A percentile compares a stretch with the other conserved stretches of the same genome.
phyloP scores from a whole-genome alignment of 2,888 invertebrate genomes.

The Clunio marinus region DNA sequence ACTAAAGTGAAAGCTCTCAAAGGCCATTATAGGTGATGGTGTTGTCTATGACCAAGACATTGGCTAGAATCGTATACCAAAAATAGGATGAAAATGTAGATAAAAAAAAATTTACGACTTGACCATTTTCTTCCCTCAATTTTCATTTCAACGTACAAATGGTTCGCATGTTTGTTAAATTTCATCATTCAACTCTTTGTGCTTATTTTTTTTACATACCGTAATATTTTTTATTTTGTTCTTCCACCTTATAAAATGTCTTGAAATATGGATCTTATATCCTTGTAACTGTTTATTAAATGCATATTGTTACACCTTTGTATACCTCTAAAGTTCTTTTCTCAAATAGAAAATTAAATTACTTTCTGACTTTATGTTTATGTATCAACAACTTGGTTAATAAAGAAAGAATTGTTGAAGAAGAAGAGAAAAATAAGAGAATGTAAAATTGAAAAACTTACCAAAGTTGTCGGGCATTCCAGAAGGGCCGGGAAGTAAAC shows the following conservation, averaged over 20 bases:
- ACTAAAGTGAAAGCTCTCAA: too few relatives aligned
- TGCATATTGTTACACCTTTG: conserved; percentile 30
- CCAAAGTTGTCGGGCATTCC: conserved; percentile 71
- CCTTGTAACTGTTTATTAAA: too few relatives aligned
- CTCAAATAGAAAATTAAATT: conserved; percentile 20
- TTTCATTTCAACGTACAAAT: conserved; percentile 12
- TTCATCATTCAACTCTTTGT: conserved; percentile 9
- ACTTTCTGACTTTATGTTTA: conserved; percentile 21
- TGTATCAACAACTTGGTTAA: too few relatives aligned
- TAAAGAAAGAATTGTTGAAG: conserved; percentile 42
- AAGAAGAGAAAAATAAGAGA: background rate
- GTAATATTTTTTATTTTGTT: too few relatives aligned
- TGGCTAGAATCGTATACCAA: background rate
- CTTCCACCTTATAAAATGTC: conserved; percentile 27
- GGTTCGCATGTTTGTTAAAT: conserved; percentile 36
- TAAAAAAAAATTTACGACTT: conserved; percentile 33
- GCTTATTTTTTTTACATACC: background rate
- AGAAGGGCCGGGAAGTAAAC: conserved; percentile 80
- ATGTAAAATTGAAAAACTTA: conserved; percentile 53
- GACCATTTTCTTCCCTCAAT: conserved; percentile 30
- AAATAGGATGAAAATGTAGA: background rate
- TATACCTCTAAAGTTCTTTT: conserved; percentile 11
- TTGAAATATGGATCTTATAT: conserved; percentile 15
- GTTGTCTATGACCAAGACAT: background rate
- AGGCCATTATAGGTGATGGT: background rate